Evolutionary conservation across 2,797 vertebrate species (phyloP).

Genomic region (Craterocephalus amniculus): DNA sequence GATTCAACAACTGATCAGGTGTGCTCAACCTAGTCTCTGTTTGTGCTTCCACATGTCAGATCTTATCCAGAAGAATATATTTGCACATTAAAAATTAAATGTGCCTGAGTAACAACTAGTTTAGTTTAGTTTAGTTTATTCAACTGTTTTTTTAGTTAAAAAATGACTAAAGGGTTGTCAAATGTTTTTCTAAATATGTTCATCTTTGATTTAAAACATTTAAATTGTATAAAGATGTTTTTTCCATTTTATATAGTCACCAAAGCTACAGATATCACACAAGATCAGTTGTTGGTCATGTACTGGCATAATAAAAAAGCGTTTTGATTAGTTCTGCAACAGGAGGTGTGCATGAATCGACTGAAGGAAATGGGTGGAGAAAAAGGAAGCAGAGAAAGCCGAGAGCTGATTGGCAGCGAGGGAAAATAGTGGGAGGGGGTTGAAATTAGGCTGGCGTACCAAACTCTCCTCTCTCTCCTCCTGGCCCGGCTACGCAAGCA

Average conservation of each 20-base stretch:
- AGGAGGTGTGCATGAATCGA: slow-evolving; percentile 35
- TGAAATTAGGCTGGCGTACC: slow-evolving; percentile 87
- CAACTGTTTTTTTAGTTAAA: background rate
- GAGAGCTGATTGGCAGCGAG: slow-evolving; percentile 46
- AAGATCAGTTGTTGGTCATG: slow-evolving; percentile 67
- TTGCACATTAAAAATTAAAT: background rate
- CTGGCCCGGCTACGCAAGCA: slow-evolving; percentile 87
- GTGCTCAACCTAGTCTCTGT: background rate
- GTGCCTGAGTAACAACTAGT: background rate
- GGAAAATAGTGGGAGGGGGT: slow-evolving; percentile 40
- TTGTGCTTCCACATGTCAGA: background rate
- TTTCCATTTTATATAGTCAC: background rate
- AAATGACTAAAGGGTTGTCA: background rate
- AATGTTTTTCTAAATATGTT: background rate
- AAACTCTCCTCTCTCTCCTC: slow-evolving; percentile 88
- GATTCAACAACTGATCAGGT: slow-evolving; percentile 63
- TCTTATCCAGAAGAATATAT: background rate
- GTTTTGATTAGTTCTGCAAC: slow-evolving; percentile 46
- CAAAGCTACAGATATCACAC: background rate
- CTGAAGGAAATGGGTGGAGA: slow-evolving; percentile 29
- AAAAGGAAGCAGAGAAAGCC: slow-evolving; percentile 48
- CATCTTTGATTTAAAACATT: background rate
- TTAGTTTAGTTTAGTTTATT: background rate
- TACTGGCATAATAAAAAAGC: slow-evolving; percentile 45
- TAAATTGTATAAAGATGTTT: background rate